Evolutionary conservation across 2,888 invertebrate genomes (phyloP).

Genomic region (Drosophila maculinotata): DNA sequence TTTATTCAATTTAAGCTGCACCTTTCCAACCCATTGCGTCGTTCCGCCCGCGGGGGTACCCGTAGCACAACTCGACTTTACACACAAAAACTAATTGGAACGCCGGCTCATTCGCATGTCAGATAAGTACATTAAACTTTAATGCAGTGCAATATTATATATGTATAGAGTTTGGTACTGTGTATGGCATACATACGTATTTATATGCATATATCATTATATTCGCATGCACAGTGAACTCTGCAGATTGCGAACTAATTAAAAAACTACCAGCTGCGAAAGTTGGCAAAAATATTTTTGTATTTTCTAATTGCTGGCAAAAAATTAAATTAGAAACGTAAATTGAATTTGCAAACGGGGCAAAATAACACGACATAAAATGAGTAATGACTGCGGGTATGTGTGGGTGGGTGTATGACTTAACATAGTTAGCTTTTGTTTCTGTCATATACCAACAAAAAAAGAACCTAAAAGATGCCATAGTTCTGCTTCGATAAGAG

Average conservation of each 20-base stretch:
- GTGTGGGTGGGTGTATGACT: slow-evolving; percentile 22
- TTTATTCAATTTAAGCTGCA: background rate
- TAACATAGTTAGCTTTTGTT: slow-evolving; percentile 55
- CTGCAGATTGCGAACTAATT: slow-evolving; percentile 60
- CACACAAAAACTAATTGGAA: slow-evolving; percentile 14
- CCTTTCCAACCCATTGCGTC: background rate
- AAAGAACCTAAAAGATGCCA: slow-evolving; percentile 38
- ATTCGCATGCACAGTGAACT: slow-evolving; percentile 18
- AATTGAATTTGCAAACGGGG: slow-evolving; percentile 69
- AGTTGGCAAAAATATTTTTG: slow-evolving; percentile 71
- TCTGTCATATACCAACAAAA: slow-evolving; percentile 22
- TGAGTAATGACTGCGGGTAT: slow-evolving; percentile 60
- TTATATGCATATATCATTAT: slow-evolving; percentile 4
- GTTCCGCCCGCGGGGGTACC: no score
- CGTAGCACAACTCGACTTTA: background rate
- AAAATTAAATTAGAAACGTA: slow-evolving; percentile 72
- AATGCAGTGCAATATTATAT: slow-evolving; percentile 12
- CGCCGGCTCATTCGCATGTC: slow-evolving; percentile 1
- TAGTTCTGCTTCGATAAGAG: slow-evolving; percentile 12
- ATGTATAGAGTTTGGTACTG: slow-evolving; percentile 13
- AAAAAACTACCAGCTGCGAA: slow-evolving; percentile 55
- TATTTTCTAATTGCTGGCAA: slow-evolving; percentile 64
- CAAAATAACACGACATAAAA: slow-evolving; percentile 63
- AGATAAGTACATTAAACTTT: slow-evolving; percentile 39
- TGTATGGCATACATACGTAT: slow-evolving; percentile 4